Base-by-base conservation (phyloP, 2,113 vertebrate species). In the Elephas maximus region DNA sequence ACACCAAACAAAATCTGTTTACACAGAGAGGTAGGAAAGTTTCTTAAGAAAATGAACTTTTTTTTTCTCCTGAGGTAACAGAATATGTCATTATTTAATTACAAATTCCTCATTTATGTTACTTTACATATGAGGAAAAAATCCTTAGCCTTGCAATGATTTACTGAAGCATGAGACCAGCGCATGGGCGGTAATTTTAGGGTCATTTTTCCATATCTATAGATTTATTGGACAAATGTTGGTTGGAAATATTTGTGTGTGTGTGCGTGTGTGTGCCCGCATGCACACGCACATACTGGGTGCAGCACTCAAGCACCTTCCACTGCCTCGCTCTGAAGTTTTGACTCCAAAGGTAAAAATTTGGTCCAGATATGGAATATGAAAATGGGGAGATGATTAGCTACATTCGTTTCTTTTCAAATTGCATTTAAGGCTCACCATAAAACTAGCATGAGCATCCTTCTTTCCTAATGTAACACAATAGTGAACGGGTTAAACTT, bases 151-250 rank as follows among this genome's bases (percentile, higher is more conserved):
- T 98, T 91, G 92, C 37, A 2, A 57, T 77, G 0, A 81, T 85
- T 85, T 90, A 93, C 80, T 97, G 73, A 53, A 63, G 18, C 80
- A 88, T 81, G 33, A 96, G 81, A 97, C 65, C 97, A 96, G 67
- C 69, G n/a, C 44, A 85, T 97, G 89, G 81, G 53, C 48, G 53
- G 51, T 97, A 89, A 97, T 97, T 97, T 97, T 93, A 97, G 94
- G 95, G 45, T 41, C 80, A 81, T 93, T 97, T 98, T 91, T 96
- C 63, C 90, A 73, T 53, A 69, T 41, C 14, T 73, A 94, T 44
- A 69, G 69, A 97, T 90, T 97, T 96, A 98, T 94, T 90, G 95
- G 76, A 95, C 95, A 98, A 92, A 97, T 96, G 82, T 94, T 98
- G 87, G 69, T 97, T 97, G 91, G 87, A 98, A 97, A 97, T 96